Conservation (phyloP, 2,888 invertebrate genomes). For the Rotaria macrura region DNA sequence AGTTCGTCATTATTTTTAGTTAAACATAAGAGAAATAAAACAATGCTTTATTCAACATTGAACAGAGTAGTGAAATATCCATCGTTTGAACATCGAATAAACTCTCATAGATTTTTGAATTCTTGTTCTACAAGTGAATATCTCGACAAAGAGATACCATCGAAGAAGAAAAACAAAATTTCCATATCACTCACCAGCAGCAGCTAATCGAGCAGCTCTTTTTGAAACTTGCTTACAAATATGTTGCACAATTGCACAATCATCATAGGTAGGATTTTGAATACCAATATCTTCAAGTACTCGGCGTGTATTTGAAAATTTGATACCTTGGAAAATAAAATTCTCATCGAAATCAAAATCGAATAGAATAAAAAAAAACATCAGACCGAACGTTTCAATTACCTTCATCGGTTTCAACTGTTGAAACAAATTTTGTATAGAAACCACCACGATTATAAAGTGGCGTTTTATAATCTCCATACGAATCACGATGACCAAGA, state of each 20-base stretch:
- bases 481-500: conserved; percentile 32
- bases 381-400: too few species aligned
- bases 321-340: neutral
- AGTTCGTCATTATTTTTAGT: neutral
- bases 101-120: too few species aligned
- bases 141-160: neutral
- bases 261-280: conserved; percentile 30
- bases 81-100: too few species aligned
- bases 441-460: conserved; percentile 32
- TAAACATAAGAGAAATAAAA: neutral
- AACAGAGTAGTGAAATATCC: too few species aligned
- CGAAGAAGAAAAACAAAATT: too few species aligned
- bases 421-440: conserved; percentile 34
- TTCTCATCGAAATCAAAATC: neutral
- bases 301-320: conserved; percentile 29
- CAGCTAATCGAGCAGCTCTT: conserved; percentile 32
- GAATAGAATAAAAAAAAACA: neutral
- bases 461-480: conserved; percentile 30
- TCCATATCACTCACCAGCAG: conserved; percentile 29
- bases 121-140: neutral
- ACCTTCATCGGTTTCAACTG: conserved; percentile 34
- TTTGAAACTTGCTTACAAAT: conserved; percentile 33
- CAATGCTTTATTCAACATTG: too few species aligned
- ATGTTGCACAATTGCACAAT: conserved; percentile 34
- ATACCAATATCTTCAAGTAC: conserved; percentile 34